These are phyloP conservation scores for Premnoplex brunnescens DNA, from an alignment of 2,797 vertebrate species.

Conservation along the genomic window DNA sequence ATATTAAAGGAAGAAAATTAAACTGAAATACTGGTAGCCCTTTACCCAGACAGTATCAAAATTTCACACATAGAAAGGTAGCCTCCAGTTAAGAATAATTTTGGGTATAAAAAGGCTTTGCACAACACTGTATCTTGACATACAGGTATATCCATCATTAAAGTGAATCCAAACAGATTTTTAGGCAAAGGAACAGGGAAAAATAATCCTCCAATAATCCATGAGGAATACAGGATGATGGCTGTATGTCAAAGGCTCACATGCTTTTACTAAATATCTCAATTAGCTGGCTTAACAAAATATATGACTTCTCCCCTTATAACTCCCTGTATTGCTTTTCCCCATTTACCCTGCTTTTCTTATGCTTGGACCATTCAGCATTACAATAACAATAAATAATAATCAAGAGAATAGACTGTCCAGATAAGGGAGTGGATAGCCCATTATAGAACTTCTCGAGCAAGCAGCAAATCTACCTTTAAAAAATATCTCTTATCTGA, in stretches of 20 bases:
- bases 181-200: neutral
- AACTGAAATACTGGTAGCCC: neutral
- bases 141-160: neutral
- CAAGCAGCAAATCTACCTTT: neutral
- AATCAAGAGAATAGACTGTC: neutral
- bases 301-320: neutral
- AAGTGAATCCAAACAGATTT: neutral
- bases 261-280: neutral
- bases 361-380: neutral
- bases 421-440: neutral
- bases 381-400: neutral
- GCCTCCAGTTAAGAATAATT: neutral
- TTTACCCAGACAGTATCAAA: neutral
- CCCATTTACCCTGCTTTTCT: neutral
- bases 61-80: neutral
- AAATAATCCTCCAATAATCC: neutral
- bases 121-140: neutral
- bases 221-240: neutral
- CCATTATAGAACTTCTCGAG: neutral
- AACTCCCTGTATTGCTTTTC: neutral
- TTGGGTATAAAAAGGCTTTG: neutral
- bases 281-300: neutral
- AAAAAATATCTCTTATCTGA: neutral
- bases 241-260: neutral
- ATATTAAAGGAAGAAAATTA: neutral